These are phyloP conservation scores for Halictus quadricinctus DNA, from an alignment of 2,888 invertebrate genomes.

Conservation along the genomic window DNA sequence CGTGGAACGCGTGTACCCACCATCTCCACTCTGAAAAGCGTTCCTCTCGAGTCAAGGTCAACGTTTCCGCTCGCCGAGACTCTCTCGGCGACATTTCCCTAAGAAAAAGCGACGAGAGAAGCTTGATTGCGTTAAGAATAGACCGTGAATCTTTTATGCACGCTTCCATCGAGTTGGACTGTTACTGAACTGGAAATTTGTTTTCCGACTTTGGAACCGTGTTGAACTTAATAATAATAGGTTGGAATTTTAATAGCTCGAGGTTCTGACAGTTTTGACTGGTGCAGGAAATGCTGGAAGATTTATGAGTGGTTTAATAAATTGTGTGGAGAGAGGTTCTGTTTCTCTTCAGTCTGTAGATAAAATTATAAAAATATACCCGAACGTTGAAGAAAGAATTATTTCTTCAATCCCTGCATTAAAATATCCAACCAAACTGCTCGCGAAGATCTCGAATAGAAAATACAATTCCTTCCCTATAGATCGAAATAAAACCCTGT, in stretches of 20 bases:
- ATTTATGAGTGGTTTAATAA: background rate
- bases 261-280: background rate
- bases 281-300: background rate
- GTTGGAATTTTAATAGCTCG: background rate
- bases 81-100: background rate
- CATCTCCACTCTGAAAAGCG: constrained; percentile 14
- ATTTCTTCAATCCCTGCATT: too few species aligned
- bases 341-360: background rate
- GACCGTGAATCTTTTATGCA: background rate
- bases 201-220: background rate
- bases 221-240: background rate
- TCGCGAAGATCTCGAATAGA: too few species aligned
- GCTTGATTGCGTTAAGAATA: background rate
- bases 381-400: too few species aligned
- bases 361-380: background rate
- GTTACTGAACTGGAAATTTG: background rate
- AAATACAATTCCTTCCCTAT: background rate
- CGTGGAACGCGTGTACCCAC: constrained; percentile 6
- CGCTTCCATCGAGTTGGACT: background rate
- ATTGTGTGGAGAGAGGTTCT: background rate
- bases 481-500: too few species aligned
- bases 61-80: background rate
- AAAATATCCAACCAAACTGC: too few species aligned
- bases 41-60: constrained; percentile 32
- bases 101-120: background rate